Evolutionary conservation across 1,140 invertebrate genomes (phyloP).

Genomic region (Drosophila gunungcola): DNA sequence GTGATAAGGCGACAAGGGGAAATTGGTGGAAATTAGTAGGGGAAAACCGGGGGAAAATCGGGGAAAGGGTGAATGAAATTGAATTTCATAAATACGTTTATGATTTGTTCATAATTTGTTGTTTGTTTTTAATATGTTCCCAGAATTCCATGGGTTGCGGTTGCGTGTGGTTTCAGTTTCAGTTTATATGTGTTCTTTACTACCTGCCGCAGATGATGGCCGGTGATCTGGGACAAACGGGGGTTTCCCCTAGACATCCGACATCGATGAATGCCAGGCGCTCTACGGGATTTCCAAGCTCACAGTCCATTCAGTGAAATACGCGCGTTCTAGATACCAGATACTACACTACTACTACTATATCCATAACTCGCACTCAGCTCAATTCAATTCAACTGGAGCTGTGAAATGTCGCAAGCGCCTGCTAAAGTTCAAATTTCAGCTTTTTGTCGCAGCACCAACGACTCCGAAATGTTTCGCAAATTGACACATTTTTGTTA

Average conservation of each 20-base stretch:
- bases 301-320: conserved; percentile 45
- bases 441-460: conserved; percentile 27
- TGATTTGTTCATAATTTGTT: conserved; percentile 76
- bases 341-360: background rate
- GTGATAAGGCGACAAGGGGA: conserved; percentile 49
- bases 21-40: conserved; percentile 20
- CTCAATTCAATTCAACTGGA: conserved; percentile 13
- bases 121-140: conserved; percentile 67
- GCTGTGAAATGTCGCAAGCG: conserved; percentile 61
- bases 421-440: conserved; percentile 64
- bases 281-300: conserved; percentile 54
- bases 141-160: conserved; percentile 40
- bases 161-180: conserved; percentile 49
- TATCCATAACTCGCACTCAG: conserved; percentile 22
- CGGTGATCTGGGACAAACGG: conserved; percentile 30
- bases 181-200: conserved; percentile 10
- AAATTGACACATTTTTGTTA: conserved; percentile 74
- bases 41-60: background rate
- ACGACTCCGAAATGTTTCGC: conserved; percentile 58
- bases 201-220: conserved; percentile 40
- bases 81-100: conserved; percentile 78
- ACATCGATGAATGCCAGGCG: conserved; percentile 36
- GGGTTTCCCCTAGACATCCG: conserved; percentile 52
- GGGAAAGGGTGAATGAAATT: conserved; percentile 69
- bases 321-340: conserved; percentile 15